Base-by-base conservation (phyloP, 2,113 vertebrate species). In the Tetrao urogallus region DNA sequence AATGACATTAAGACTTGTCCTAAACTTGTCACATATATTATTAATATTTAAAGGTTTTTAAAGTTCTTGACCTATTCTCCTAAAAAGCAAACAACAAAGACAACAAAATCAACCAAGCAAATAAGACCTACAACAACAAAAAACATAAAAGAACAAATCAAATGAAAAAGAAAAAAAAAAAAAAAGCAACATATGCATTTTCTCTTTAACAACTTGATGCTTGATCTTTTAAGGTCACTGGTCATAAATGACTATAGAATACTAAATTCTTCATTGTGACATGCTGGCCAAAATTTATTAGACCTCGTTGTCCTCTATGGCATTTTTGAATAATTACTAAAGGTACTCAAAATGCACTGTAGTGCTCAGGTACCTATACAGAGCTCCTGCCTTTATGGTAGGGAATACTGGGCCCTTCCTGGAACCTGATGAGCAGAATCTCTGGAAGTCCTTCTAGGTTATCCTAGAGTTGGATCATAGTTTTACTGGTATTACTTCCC, bases 351-450 rank as follows among this genome's bases (percentile, higher is more conserved):
- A 38, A 7, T 42, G 3, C 58, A 70, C 57, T 43, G 25, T 57
- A 1, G 15, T 54, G 6, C 24, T 74, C 45, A 58, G 5, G 20
- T 52, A 10, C 6, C 16, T 75, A 19, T 8, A 45, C n/a, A 91
- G 8, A 6, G 22, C 21, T 48, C 66, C 24, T 70, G 14, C n/a
- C 38, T 38, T 81, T 8, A 18, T 6, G 57, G 11, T 43, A 47
- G 63, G 20, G 36, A 86, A 36, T 4, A 42, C 2, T 6, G 30
- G 10, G 7, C 13, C 2, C 6, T 43, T 85, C 21, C 18, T 1
- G 1, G 25, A 42, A 36, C 6, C 1, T 8, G n/a, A 0, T n/a
- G 30, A 70, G 58, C 40, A 69, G 7, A 3, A 6, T 45, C 10
- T 50, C 1, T n/a, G 13, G n/a, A 77, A 88, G 34, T 54, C 38